A percentile compares a stretch with the other conserved stretches of the same genome.
Conservation (phyloP, 1,140 invertebrate species). For the Saccostrea cuccullata region DNA sequence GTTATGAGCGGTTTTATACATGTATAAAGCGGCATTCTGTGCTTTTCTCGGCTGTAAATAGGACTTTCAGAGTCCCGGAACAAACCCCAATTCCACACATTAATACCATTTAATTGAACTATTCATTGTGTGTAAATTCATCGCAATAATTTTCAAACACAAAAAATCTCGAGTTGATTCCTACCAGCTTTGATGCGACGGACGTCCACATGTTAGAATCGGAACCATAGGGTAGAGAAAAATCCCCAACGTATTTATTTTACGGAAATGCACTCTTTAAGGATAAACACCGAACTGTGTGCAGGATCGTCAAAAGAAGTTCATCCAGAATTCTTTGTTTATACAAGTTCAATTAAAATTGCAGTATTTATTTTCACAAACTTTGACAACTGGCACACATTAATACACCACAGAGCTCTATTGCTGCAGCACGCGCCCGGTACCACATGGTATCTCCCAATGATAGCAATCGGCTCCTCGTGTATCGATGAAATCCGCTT, state of each 20-base stretch:
- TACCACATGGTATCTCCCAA: background rate
- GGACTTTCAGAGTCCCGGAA: constrained; percentile 3
- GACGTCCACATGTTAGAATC: background rate
- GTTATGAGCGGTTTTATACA: background rate
- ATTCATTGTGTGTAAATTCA: constrained; percentile 23
- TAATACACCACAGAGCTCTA: background rate
- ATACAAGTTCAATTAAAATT: constrained; percentile 31
- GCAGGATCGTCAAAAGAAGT: constrained; percentile 5
- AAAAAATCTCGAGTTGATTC: background rate
- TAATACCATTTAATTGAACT: background rate
- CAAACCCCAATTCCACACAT: constrained; percentile 13
- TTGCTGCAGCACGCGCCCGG: background rate
- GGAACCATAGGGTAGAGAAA: background rate
- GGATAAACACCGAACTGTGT: background rate
- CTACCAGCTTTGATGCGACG: background rate
- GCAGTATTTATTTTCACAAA: constrained; percentile 20
- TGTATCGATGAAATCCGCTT: constrained; percentile 18
- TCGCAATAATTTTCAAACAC: background rate
- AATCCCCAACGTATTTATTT: constrained; percentile 5
- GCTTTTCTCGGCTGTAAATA: background rate
- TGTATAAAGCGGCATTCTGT: background rate
- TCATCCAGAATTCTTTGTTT: constrained; percentile 8
- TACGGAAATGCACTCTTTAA: constrained; percentile 18
- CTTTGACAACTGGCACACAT: constrained; percentile 9
- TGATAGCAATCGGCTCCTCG: constrained; percentile 12